These are phyloP conservation scores for Leptopilina boulardi DNA, from an alignment of 1,140 invertebrate species.

Conservation along the genomic window DNA sequence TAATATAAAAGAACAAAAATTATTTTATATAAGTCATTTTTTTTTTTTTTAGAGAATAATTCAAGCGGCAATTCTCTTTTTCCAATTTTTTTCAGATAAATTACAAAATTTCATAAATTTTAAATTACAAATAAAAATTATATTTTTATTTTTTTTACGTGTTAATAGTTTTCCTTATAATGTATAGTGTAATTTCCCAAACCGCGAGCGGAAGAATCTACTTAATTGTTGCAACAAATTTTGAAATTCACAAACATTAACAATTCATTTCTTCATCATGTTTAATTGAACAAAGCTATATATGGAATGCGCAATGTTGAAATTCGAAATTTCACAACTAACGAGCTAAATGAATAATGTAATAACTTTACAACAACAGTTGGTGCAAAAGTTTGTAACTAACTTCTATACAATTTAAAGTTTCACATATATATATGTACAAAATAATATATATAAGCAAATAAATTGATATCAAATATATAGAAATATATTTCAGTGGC, in stretches of 20 bases:
- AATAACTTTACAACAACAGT: slow-evolving; percentile 21
- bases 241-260: slow-evolving; percentile 5
- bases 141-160: too few relatives aligned
- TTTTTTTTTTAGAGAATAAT: neutral
- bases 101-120: too few relatives aligned
- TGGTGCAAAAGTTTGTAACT: slow-evolving; percentile 3
- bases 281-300: slow-evolving; percentile 4
- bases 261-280: slow-evolving; percentile 12
- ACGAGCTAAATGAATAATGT: slow-evolving; percentile 25
- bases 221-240: neutral
- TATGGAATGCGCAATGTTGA: neutral
- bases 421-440: neutral
- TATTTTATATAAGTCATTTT: slow-evolving; percentile 7
- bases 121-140: too few relatives aligned
- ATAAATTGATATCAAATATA: neutral
- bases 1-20: neutral
- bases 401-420: slow-evolving; percentile 20
- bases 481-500: neutral
- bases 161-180: too few relatives aligned
- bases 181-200: too few relatives aligned
- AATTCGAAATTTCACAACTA: slow-evolving; percentile 25
- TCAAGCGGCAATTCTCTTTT: neutral
- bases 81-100: too few relatives aligned
- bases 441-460: neutral
- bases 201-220: neutral